phyloP scores from a whole-genome alignment of 2,888 invertebrate genomes.

The Drosophila crucigera region DNA sequence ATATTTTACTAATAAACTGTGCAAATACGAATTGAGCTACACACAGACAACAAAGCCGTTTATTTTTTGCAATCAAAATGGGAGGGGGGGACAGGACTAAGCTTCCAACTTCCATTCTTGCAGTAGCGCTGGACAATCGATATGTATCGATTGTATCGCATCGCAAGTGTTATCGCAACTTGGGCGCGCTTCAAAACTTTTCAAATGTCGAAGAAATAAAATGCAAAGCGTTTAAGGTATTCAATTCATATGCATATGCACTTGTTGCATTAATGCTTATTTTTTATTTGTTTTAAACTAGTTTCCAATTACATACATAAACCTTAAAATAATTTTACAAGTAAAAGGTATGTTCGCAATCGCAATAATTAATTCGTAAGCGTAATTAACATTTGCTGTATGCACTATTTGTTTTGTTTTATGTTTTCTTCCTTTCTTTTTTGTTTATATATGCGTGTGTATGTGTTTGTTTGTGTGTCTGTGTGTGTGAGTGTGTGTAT shows the following conservation, averaged over 20 bases:
- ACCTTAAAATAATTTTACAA: conserved; percentile 56
- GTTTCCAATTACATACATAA: conserved; percentile 61
- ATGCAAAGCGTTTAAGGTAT: conserved; percentile 12
- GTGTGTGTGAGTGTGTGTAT: conserved; percentile 2
- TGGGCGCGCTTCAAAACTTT: background rate
- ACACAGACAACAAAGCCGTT: background rate
- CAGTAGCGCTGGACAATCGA: background rate
- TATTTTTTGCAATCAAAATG: background rate
- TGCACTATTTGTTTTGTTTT: conserved; percentile 30
- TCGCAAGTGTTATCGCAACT: background rate
- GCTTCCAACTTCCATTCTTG: background rate
- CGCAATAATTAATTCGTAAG: conserved; percentile 53
- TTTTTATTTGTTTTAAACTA: conserved; percentile 61
- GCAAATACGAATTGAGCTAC: conserved; percentile 20
- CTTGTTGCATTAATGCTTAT: conserved; percentile 40
- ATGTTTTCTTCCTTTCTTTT: background rate
- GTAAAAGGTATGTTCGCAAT: conserved; percentile 55
- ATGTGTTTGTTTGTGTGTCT: background rate
- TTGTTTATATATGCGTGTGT: conserved; percentile 1
- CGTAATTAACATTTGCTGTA: conserved; percentile 55
- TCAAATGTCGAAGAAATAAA: background rate
- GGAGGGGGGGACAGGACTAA: too few species aligned
- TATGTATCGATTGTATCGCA: background rate
- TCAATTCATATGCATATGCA: conserved; percentile 33
- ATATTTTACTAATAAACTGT: conserved; percentile 39